Evolutionary conservation across 2,797 vertebrate genomes (phyloP).

Genomic region (Acanthiza pusilla): DNA sequence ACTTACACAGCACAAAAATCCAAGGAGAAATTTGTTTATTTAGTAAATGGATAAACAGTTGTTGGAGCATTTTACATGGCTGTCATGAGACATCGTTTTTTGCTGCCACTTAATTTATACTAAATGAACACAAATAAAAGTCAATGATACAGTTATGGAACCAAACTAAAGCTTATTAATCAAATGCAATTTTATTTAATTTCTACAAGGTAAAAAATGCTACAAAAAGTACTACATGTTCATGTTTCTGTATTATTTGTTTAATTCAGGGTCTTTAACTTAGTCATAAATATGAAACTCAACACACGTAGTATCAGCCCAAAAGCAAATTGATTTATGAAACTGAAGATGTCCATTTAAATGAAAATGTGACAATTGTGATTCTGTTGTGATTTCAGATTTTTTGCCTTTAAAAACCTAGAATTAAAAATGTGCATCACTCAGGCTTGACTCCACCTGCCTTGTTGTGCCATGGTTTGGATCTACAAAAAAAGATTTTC

Average conservation of each 20-base stretch:
- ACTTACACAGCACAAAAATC: neutral
- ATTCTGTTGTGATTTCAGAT: neutral
- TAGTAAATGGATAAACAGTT: neutral
- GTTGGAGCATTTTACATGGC: neutral
- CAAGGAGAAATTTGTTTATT: neutral
- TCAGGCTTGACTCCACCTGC: neutral
- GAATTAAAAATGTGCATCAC: neutral
- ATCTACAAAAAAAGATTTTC: neutral
- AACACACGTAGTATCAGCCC: neutral
- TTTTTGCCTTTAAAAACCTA: neutral
- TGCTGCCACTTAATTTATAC: neutral
- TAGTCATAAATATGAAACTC: neutral
- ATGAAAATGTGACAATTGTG: neutral
- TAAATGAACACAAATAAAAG: neutral
- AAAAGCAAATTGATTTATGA: neutral
- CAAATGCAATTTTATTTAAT: neutral
- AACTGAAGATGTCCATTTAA: neutral
- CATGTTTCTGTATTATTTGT: neutral
- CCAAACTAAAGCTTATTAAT: neutral
- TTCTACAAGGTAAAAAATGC: neutral
- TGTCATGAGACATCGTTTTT: neutral
- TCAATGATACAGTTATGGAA: neutral
- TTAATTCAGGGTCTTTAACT: neutral
- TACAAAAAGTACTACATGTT: neutral
- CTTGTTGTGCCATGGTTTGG: neutral